phyloP scores from a whole-genome alignment of 2,888 invertebrate species.

The Chelonus formosanus region DNA sequence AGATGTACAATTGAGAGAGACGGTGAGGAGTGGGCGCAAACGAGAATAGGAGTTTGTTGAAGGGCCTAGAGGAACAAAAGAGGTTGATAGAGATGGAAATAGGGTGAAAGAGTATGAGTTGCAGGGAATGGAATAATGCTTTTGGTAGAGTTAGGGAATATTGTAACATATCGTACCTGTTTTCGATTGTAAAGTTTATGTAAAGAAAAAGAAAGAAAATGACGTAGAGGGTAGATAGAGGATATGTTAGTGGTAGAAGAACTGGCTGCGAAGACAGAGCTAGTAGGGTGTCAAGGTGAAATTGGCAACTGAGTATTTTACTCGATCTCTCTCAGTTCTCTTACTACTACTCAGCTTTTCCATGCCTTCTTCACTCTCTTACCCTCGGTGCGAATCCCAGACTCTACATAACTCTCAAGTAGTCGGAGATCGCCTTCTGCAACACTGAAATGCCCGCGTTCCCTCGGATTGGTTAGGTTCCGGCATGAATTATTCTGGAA shows the following conservation, averaged over 20 bases:
- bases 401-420: slow-evolving; percentile 17
- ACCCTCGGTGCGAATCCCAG: slow-evolving; percentile 5
- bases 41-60: slow-evolving; percentile 37
- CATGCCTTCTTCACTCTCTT: not conserved
- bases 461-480: slow-evolving; percentile 46
- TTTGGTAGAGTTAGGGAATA: slow-evolving; percentile 37
- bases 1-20: slow-evolving; percentile 19
- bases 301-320: slow-evolving; percentile 46
- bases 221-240: too few relatives aligned
- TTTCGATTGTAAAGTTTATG: slow-evolving; percentile 35
- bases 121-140: slow-evolving; percentile 40
- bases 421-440: slow-evolving; percentile 18
- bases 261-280: too few relatives aligned
- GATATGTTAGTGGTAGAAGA: too few relatives aligned
- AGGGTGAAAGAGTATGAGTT: slow-evolving; percentile 31
- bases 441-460: slow-evolving; percentile 31
- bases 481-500: slow-evolving; percentile 51
- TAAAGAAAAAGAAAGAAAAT: too few relatives aligned
- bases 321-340: slow-evolving; percentile 9
- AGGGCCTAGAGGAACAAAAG: slow-evolving; percentile 15
- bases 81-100: slow-evolving; percentile 15
- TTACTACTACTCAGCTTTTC: not conserved
- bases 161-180: slow-evolving; percentile 46
- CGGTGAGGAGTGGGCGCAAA: slow-evolving; percentile 40
- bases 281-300: slow-evolving; percentile 48